phyloP scores from a whole-genome alignment of 2,888 invertebrate species.

The Allolobophora icterica region DNA sequence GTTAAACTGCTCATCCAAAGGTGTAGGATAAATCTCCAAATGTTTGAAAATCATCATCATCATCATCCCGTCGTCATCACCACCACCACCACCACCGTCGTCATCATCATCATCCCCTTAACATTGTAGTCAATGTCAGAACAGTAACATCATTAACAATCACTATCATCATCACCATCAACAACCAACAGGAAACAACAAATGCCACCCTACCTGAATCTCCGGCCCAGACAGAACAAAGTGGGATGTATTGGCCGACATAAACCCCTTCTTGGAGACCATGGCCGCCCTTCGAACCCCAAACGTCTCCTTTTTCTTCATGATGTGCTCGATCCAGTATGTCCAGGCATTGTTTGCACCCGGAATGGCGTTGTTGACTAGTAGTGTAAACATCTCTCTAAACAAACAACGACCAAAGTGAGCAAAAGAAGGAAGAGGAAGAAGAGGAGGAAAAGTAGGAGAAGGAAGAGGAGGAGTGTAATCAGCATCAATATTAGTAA shows the following conservation, averaged over 20 bases:
- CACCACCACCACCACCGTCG: not conserved
- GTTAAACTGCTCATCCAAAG: not conserved
- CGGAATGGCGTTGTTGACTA: not conserved
- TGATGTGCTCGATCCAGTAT: constrained; percentile 7
- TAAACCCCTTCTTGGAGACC: not conserved
- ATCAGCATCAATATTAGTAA: too few relatives aligned
- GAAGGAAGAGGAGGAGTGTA: too few relatives aligned
- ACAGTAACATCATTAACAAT: not conserved
- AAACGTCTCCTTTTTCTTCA: not conserved
- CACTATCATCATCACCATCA: not conserved
- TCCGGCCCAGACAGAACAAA: not conserved
- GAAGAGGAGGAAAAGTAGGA: too few relatives aligned
- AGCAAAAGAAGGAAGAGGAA: too few relatives aligned
- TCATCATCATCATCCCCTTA: too few relatives aligned
- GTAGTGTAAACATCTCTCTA: constrained; percentile 11
- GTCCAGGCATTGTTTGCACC: constrained; percentile 24
- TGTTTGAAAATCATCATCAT: too few relatives aligned
- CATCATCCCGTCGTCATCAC: not conserved
- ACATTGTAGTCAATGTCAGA: too few relatives aligned
- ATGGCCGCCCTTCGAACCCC: constrained; percentile 19
- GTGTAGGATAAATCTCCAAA: too few relatives aligned
- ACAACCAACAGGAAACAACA: not conserved
- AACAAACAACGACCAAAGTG: not conserved
- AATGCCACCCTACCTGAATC: not conserved
- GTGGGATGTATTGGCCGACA: constrained; percentile 9